Conservation (phyloP, 2,797 vertebrate species). For the Argyrosomus regius region DNA sequence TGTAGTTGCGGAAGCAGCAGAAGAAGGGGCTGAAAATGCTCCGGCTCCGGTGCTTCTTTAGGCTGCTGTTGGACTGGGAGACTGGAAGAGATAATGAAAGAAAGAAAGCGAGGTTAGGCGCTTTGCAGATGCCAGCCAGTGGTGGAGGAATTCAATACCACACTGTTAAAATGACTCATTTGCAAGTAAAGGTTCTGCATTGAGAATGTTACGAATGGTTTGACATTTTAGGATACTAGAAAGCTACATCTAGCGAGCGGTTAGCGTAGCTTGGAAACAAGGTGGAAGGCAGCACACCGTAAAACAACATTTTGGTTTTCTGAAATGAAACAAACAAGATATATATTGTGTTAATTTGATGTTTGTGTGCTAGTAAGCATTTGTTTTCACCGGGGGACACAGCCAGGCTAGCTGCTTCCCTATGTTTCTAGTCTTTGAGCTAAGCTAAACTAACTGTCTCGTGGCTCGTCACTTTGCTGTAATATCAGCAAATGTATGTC, state of each 20-base stretch:
- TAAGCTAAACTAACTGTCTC: too few species aligned
- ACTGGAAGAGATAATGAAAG: conserved; percentile 81
- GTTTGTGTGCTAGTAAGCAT: background rate
- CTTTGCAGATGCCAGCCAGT: background rate
- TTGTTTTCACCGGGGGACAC: background rate
- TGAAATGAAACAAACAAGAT: background rate
- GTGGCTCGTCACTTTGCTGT: background rate
- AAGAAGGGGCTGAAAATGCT: conserved; percentile 99
- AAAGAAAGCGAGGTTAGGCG: conserved; percentile 6
- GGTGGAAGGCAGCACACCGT: too few species aligned
- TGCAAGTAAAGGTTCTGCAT: background rate
- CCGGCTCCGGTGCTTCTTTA: conserved; percentile 95
- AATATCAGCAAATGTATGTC: background rate
- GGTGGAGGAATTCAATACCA: background rate
- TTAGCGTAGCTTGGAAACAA: background rate
- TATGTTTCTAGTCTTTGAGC: too few species aligned
- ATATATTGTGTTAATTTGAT: background rate
- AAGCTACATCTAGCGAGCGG: background rate
- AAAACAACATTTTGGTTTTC: too few species aligned
- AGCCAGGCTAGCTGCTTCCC: too few species aligned
- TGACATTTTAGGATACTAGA: background rate
- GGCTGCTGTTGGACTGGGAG: conserved; percentile 94
- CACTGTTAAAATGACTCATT: background rate
- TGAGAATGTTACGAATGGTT: background rate
- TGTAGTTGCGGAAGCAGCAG: conserved; percentile 98